These are phyloP conservation scores for Channa argus DNA, from an alignment of 2,113 vertebrate genomes.

Conservation along the genomic window DNA sequence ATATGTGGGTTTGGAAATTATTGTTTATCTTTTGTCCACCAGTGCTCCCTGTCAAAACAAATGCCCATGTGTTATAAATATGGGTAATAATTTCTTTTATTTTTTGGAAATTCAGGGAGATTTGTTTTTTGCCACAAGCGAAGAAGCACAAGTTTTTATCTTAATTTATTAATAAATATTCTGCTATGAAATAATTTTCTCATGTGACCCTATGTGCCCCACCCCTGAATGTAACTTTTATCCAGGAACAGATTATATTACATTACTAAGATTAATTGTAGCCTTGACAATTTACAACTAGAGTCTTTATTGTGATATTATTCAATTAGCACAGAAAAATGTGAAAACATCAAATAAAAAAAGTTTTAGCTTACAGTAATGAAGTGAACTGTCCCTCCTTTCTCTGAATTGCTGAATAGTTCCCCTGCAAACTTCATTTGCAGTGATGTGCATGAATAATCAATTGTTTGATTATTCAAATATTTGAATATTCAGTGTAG, in stretches of 20 bases:
- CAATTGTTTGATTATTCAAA: too few species aligned
- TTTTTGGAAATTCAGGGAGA: background rate
- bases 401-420: too few species aligned
- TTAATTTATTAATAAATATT: background rate
- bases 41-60: slow-evolving; percentile 24
- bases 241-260: background rate
- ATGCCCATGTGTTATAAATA: background rate
- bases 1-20: slow-evolving; percentile 14
- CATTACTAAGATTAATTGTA: background rate
- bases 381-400: background rate
- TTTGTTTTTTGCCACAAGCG: background rate
- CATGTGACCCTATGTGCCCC: background rate
- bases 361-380: background rate
- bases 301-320: background rate
- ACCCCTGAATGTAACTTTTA: too few species aligned
- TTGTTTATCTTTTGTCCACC: background rate
- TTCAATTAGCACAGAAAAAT: background rate
- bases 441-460: too few species aligned
- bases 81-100: too few species aligned
- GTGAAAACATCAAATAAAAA: too few species aligned
- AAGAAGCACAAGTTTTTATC: background rate
- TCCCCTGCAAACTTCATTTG: too few species aligned
- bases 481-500: too few species aligned
- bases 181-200: background rate
- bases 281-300: too few species aligned